Evolutionary conservation across 2,113 vertebrate species (phyloP).

Genomic region (Vulpes vulpes): DNA sequence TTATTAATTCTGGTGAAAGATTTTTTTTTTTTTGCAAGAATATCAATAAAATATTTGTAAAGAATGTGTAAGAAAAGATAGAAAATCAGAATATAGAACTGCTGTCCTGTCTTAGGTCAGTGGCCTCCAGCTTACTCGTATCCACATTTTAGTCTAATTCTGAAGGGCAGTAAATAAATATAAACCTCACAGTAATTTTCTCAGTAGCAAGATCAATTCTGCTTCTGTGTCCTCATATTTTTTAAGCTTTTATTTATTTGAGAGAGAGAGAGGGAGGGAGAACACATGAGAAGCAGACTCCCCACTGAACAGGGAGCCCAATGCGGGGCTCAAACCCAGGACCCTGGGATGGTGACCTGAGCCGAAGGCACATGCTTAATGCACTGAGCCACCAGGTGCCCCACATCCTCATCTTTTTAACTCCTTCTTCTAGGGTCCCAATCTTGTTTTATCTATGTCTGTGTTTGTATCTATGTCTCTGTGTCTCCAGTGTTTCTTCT

Average conservation of each 20-base stretch:
- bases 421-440: too few species aligned
- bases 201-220: background rate
- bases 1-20: background rate
- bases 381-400: too few species aligned
- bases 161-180: background rate
- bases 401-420: background rate
- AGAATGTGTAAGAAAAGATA: background rate
- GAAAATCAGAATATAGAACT: background rate
- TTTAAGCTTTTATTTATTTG: too few species aligned
- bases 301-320: too few species aligned
- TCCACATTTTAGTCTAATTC: background rate
- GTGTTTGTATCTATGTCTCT: background rate
- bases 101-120: background rate
- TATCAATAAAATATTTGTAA: background rate
- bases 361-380: too few species aligned
- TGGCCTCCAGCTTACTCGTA: background rate
- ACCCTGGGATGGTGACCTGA: too few species aligned
- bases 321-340: too few species aligned
- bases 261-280: too few species aligned
- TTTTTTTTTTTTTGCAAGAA: background rate
- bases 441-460: background rate
- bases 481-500: background rate
- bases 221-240: background rate
- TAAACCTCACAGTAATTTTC: background rate
- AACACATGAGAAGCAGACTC: too few species aligned